These are phyloP conservation scores for Leucophora obtusa DNA, from an alignment of 2,888 invertebrate species.

Conservation along the genomic window DNA sequence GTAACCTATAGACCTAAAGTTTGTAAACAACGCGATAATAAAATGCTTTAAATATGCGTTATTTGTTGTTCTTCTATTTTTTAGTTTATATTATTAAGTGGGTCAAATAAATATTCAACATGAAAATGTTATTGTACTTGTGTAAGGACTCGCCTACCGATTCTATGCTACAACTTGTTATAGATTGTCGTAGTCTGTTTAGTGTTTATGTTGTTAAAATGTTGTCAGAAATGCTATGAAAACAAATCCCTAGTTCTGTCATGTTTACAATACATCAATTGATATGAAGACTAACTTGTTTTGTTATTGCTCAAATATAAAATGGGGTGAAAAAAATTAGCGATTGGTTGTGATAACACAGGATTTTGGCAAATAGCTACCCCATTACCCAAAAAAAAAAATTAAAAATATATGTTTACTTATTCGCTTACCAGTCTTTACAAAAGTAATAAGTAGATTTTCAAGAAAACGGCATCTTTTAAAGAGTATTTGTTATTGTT, in stretches of 20 bases:
- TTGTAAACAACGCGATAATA: no score
- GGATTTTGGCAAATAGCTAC: background rate
- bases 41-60: slow-evolving; percentile 2
- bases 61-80: slow-evolving; percentile 2
- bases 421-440: no score
- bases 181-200: slow-evolving; percentile 50
- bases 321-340: background rate
- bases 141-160: slow-evolving; percentile 66
- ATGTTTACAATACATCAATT: slow-evolving; percentile 47
- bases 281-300: slow-evolving; percentile 7
- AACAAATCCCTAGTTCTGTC: slow-evolving; percentile 20
- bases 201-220: background rate
- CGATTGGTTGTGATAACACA: background rate
- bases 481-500: no score
- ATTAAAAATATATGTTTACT: no score
- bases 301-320: background rate
- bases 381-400: no score
- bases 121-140: background rate
- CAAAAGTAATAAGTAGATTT: no score
- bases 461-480: no score
- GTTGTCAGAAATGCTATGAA: slow-evolving; percentile 10
- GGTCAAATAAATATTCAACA: slow-evolving; percentile 58
- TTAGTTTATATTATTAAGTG: slow-evolving; percentile 26
- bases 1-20: no score
- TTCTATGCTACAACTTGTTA: slow-evolving; percentile 43